Evolutionary conservation across 2,888 invertebrate species (phyloP), one percentile per base, ranked within the genome.

Genomic region (Cosmopolites sordidus): DNA sequence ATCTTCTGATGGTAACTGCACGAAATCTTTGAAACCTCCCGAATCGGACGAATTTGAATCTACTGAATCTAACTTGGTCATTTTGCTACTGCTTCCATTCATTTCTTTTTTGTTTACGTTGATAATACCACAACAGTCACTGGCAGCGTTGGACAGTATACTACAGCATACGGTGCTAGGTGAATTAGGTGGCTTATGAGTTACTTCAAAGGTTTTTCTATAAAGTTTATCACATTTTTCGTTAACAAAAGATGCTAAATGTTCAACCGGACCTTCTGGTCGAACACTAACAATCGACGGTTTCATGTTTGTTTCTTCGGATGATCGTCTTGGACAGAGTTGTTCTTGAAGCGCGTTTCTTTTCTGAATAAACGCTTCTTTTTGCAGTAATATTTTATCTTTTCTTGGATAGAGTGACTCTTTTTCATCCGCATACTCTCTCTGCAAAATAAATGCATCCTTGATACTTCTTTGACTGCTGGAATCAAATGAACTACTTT

Each of bases 31-130:
- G 60, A 76, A 76, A 2, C 76, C 75, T 3, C 76, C 75, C 0
- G 75, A 75, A 61, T 75, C 74, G 2, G 75, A 75, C 2, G 74
- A 74, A 52, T 73, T 74, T 2, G 74, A 75, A 60, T 75, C 75
- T 17, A 74, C 59, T 1, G 74, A 75, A 56, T 74, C 74, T 42
- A 73, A 66, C 66, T 75, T 74, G 2, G 69, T 66, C 60, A 73
- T 67, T 61, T 70, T 73, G 43, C 67, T 67, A 38, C 64, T 65
- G 18, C 37, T 52, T n/a, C 45, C 45, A 22, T 59, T 61, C 18
- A 73, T 58, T 48, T 71, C 72, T 54, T 74, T 73, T 51, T 73
- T 72, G 38, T 69, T 66, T 46, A 68, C 64, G 18, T 70, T 68
- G 45, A 75, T 69, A 43, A 75, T 74, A 1, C 75, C 73, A 56